Percentiles rank a stretch among this genome's conserved stretches.
phyloP scores from a whole-genome alignment of 2,888 invertebrate species.

The Plebejus anna region DNA sequence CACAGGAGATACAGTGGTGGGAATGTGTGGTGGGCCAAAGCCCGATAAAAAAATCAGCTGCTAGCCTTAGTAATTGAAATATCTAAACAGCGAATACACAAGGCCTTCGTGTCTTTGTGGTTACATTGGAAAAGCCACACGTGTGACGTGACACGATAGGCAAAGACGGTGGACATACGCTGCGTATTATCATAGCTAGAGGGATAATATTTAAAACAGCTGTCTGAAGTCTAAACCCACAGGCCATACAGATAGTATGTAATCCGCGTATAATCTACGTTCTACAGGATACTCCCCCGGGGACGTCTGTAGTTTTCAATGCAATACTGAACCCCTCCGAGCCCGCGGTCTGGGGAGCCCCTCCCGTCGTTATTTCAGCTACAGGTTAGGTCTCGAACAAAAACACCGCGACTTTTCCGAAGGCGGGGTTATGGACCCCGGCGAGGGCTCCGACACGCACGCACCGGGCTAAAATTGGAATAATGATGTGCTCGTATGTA shows the following conservation, averaged over 20 bases:
- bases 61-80: neutral
- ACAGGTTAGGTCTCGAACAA: conserved; percentile 4
- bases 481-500: conserved; percentile 36
- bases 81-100: neutral
- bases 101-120: neutral
- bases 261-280: neutral
- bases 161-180: neutral
- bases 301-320: neutral
- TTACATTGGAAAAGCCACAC: neutral
- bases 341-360: neutral
- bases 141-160: neutral
- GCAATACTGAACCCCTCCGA: neutral
- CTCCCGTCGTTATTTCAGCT: conserved; percentile 13
- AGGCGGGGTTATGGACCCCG: conserved; percentile 40
- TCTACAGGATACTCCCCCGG: neutral
- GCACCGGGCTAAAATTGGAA: conserved; percentile 40
- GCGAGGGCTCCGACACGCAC: conserved; percentile 39
- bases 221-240: neutral
- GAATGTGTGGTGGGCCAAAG: too few relatives aligned
- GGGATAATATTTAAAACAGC: neutral
- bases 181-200: neutral
- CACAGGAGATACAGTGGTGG: too few relatives aligned
- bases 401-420: conserved; percentile 19
- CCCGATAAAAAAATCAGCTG: neutral
- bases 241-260: neutral